These are phyloP conservation scores for Parambassis ranga DNA, from an alignment of 2,797 vertebrate genomes.

Conservation along the genomic window DNA sequence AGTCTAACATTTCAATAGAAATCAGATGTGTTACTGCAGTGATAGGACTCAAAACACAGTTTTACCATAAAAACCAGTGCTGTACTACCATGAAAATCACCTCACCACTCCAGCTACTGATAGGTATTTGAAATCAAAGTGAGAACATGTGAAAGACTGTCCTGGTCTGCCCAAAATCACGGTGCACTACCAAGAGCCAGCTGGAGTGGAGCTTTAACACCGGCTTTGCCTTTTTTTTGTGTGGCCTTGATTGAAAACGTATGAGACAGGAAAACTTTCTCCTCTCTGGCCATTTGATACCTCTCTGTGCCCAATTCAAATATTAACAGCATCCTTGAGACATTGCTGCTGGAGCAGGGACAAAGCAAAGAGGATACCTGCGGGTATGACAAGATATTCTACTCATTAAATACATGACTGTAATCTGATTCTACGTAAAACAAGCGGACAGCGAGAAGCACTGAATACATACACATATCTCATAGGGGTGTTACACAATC, in stretches of 20 bases:
- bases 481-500: no score
- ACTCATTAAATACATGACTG: background rate
- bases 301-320: slow-evolving; percentile 25
- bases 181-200: background rate
- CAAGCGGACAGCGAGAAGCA: no score
- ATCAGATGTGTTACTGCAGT: slow-evolving; percentile 38
- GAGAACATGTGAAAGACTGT: slow-evolving; percentile 13
- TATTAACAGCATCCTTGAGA: background rate
- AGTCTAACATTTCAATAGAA: slow-evolving; percentile 13
- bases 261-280: slow-evolving; percentile 17
- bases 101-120: slow-evolving; percentile 31
- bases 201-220: background rate
- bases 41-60: background rate
- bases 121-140: slow-evolving; percentile 30
- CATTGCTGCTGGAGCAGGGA: slow-evolving; percentile 17
- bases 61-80: background rate
- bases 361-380: slow-evolving; percentile 9
- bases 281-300: slow-evolving; percentile 22
- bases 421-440: background rate
- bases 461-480: no score
- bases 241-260: background rate
- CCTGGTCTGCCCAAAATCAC: background rate
- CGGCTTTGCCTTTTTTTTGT: background rate
- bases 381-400: background rate
- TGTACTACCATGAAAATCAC: slow-evolving; percentile 6